phyloP scores from a whole-genome alignment of 2,113 vertebrate species.

The Trematocara zebra region DNA sequence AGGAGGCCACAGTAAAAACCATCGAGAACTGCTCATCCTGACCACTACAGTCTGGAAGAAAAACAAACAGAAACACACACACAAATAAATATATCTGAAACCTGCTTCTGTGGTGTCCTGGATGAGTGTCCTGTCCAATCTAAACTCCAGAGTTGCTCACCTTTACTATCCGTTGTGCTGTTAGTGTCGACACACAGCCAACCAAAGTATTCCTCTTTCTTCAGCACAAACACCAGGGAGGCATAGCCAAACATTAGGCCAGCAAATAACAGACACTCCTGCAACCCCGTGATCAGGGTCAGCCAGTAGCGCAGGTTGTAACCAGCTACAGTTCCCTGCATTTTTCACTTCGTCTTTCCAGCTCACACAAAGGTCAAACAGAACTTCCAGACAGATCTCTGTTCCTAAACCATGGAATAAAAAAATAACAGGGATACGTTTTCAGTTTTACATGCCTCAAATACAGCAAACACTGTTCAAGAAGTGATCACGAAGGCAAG shows the following conservation, averaged over 20 bases:
- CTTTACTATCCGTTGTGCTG: neutral
- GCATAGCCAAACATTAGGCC: constrained; percentile 84
- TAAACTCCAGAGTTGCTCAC: constrained; percentile 18
- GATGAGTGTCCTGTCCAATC: neutral
- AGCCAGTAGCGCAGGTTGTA: constrained; percentile 58
- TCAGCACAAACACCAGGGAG: constrained; percentile 84
- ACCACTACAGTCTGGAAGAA: constrained; percentile 67
- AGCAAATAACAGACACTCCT: constrained; percentile 80
- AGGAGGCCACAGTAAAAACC: constrained; percentile 84
- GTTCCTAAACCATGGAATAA: neutral
- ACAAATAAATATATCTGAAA: neutral
- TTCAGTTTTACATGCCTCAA: neutral
- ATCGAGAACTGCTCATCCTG: constrained; percentile 82
- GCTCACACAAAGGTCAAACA: neutral
- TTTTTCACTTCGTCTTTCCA: neutral
- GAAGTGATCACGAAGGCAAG: neutral
- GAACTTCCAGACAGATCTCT: neutral
- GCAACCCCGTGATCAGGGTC: constrained; percentile 76
- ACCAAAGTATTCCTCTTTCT: constrained; percentile 76
- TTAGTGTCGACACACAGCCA: constrained; percentile 62
- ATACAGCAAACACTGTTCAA: neutral
- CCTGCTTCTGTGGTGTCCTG: neutral
- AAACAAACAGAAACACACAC: neutral
- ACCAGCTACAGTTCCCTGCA: constrained; percentile 19
- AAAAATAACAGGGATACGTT: neutral